Evolutionary conservation across 2,113 vertebrate species (phyloP).

Genomic region (Collichthys lucidus): DNA sequence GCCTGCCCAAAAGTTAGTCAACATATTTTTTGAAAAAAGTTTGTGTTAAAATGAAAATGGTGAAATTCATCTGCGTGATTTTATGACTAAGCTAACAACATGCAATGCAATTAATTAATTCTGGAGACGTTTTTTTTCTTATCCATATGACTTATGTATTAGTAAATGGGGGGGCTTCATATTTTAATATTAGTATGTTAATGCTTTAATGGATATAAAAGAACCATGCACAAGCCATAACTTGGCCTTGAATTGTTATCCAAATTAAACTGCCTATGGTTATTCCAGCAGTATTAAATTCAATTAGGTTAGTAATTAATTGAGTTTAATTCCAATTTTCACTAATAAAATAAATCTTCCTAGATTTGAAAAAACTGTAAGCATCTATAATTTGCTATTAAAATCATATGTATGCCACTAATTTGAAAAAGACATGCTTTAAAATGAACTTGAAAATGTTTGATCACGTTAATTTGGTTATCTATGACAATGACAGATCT

Average conservation of each 20-base stretch:
- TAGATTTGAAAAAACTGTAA: conserved; percentile 87
- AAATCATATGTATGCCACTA: conserved; percentile 76
- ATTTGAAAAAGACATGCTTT: conserved; percentile 86
- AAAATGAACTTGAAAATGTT: conserved; percentile 82
- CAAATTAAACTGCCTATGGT: conserved; percentile 46
- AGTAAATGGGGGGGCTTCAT: conserved; percentile 35
- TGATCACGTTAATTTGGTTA: conserved; percentile 63
- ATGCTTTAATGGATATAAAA: conserved; percentile 61
- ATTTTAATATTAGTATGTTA: conserved; percentile 57
- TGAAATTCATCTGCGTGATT: conserved; percentile 18
- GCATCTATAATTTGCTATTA: conserved; percentile 82
- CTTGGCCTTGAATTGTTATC: conserved; percentile 30
- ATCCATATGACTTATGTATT: conserved; percentile 31
- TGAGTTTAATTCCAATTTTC: conserved; percentile 46
- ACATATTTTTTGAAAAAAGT: conserved; percentile 19
- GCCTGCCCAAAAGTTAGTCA: conserved; percentile 37
- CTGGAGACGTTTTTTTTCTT: conserved; percentile 16
- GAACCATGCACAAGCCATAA: conserved; percentile 75
- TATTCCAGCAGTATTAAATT: conserved; percentile 34
- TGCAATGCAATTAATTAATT: conserved; percentile 62
- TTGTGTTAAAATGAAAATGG: conserved; percentile 29
- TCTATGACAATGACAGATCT: conserved; percentile 47
- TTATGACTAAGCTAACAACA: conserved; percentile 40
- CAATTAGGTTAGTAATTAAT: conserved; percentile 49
- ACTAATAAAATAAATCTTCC: conserved; percentile 71